Evolutionary conservation across 2,797 vertebrate genomes (phyloP).

Genomic region (Enteromius argenteus): DNA sequence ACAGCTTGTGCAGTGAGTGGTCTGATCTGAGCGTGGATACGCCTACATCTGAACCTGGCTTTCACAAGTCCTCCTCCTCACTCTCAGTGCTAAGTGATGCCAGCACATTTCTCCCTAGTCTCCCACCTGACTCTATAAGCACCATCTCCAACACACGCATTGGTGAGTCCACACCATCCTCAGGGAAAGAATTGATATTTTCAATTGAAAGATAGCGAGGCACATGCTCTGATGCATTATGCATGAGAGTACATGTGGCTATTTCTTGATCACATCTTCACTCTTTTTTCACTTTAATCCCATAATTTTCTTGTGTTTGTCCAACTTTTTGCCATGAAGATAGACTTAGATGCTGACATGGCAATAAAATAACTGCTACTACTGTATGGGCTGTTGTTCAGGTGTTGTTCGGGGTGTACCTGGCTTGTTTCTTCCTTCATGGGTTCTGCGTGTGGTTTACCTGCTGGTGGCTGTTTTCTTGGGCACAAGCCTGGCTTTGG

Average conservation of each 20-base stretch:
- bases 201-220: background rate
- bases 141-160: constrained; percentile 79
- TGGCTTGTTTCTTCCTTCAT: constrained; percentile 73
- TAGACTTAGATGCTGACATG: background rate
- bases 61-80: constrained; percentile 70
- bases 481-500: constrained; percentile 71
- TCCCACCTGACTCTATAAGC: constrained; percentile 67
- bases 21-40: constrained; percentile 68
- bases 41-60: constrained; percentile 49
- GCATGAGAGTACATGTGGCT: background rate
- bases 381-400: constrained; percentile 48
- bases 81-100: constrained; percentile 73
- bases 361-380: background rate
- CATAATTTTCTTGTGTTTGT: background rate
- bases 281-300: background rate
- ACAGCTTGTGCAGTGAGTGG: constrained; percentile 73
- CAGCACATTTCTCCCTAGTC: constrained; percentile 78
- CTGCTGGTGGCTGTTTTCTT: constrained; percentile 69
- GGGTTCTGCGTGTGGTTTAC: constrained; percentile 73
- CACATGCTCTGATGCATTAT: background rate
- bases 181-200: background rate
- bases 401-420: constrained; percentile 75
- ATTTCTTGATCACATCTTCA: background rate
- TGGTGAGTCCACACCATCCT: constrained; percentile 65
- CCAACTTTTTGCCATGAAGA: background rate